Conservation (phyloP, 2,113 vertebrate species). For the Seriola rivoliana region DNA sequence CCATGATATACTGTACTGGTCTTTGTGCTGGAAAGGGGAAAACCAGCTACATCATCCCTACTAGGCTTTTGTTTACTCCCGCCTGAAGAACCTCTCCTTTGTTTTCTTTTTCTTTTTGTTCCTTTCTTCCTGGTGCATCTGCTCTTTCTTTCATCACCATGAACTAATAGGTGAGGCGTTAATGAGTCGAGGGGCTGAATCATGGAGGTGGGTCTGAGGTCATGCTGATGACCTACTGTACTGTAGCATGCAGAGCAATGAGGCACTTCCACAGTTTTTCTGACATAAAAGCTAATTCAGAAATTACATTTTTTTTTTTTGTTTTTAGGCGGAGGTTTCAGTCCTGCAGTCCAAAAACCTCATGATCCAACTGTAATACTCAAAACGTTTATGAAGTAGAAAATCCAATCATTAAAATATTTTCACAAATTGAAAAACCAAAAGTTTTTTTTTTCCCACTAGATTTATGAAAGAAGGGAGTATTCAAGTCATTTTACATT, state of each 20-base stretch:
- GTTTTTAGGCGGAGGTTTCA: conserved; percentile 38
- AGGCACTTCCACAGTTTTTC: conserved; percentile 5
- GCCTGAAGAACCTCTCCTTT: conserved; percentile 62
- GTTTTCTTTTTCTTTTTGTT: conserved; percentile 41
- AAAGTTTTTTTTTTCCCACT: neutral
- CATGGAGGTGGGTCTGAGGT: conserved; percentile 37
- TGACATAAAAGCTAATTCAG: conserved; percentile 16
- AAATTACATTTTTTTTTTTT: neutral
- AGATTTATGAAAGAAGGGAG: conserved; percentile 19
- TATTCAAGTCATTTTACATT: neutral
- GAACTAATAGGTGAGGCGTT: conserved; percentile 48
- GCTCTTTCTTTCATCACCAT: conserved; percentile 47
- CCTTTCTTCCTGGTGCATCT: conserved; percentile 15
- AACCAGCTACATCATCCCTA: conserved; percentile 79
- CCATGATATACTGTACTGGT: conserved; percentile 74
- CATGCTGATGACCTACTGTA: conserved; percentile 32
- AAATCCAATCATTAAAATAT: conserved; percentile 36
- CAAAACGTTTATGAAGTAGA: conserved; percentile 38
- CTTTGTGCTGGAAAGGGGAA: conserved; percentile 80
- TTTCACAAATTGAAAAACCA: conserved; percentile 9
- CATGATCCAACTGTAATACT: neutral
- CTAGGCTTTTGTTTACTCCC: conserved; percentile 62
- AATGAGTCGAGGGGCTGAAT: conserved; percentile 30
- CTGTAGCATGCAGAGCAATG: conserved; percentile 5
- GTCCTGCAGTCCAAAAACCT: neutral